phyloP scores from a whole-genome alignment of 2,113 vertebrate species.

The Monarcha castaneiventris region DNA sequence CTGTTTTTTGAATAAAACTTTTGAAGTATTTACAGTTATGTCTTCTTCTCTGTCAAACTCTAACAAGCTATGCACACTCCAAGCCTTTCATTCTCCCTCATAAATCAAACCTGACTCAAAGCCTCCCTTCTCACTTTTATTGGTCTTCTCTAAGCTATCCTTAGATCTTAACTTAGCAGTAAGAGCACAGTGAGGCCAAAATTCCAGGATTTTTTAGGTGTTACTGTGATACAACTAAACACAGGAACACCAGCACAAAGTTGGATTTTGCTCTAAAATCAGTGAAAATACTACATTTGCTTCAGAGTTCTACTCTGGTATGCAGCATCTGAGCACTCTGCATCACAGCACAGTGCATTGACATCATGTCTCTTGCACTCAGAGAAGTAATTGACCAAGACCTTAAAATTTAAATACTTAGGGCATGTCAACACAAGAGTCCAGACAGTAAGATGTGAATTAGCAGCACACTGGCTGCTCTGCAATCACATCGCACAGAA shows the following conservation, averaged over 20 bases:
- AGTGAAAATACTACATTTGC: neutral
- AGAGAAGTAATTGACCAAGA: neutral
- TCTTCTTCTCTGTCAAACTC: conserved; percentile 7
- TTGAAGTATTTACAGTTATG: conserved; percentile 32
- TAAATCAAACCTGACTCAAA: conserved; percentile 25
- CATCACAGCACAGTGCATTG: neutral
- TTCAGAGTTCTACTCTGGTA: neutral
- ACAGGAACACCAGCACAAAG: neutral
- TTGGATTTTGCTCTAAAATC: neutral
- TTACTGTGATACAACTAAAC: neutral
- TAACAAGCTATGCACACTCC: neutral
- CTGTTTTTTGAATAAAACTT: conserved; percentile 7
- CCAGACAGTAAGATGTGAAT: neutral
- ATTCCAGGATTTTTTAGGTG: neutral
- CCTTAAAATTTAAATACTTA: neutral
- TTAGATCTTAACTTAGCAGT: neutral
- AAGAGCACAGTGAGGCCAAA: neutral
- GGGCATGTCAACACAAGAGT: neutral
- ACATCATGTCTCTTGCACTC: neutral
- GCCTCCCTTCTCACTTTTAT: neutral
- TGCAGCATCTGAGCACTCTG: neutral
- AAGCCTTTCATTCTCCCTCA: neutral
- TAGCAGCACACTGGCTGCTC: neutral
- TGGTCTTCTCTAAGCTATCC: neutral
- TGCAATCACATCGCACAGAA: neutral